These are phyloP conservation scores for Nineta flava DNA, from an alignment of 2,888 invertebrate genomes.

Conservation along the genomic window DNA sequence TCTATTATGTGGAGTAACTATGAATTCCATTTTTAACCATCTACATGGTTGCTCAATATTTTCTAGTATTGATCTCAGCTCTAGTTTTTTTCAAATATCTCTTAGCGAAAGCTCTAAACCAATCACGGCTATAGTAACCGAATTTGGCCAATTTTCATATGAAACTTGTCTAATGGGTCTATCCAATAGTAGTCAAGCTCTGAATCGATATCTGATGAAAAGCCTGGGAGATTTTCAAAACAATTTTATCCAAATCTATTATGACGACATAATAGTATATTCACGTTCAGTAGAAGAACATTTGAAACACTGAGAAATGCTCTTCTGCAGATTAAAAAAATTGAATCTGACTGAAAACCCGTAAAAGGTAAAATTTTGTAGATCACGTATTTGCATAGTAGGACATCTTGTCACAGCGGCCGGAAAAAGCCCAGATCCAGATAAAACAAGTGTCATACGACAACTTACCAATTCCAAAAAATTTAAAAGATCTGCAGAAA, in stretches of 20 bases:
- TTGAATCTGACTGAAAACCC: neutral
- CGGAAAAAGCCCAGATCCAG: neutral
- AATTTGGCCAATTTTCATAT: neutral
- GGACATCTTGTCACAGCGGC: neutral
- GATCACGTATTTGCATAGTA: neutral
- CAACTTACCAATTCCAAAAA: neutral
- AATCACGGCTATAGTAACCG: neutral
- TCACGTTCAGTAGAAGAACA: neutral
- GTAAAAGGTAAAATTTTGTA: neutral
- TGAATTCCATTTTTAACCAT: slow-evolving; percentile 1
- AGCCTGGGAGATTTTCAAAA: neutral
- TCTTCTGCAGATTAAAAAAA: neutral
- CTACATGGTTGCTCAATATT: neutral
- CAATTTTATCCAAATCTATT: neutral
- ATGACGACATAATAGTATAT: neutral
- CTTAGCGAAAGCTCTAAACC: neutral
- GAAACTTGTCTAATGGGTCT: neutral
- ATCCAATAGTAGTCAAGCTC: neutral
- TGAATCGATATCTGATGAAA: neutral
- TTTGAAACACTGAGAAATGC: neutral
- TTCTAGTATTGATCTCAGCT: neutral
- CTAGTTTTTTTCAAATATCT: neutral
- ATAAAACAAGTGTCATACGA: neutral
- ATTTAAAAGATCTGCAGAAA: neutral
- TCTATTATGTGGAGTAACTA: neutral